phyloP scores from a whole-genome alignment of 2,888 invertebrate genomes.

The Coremacera marginata region DNA sequence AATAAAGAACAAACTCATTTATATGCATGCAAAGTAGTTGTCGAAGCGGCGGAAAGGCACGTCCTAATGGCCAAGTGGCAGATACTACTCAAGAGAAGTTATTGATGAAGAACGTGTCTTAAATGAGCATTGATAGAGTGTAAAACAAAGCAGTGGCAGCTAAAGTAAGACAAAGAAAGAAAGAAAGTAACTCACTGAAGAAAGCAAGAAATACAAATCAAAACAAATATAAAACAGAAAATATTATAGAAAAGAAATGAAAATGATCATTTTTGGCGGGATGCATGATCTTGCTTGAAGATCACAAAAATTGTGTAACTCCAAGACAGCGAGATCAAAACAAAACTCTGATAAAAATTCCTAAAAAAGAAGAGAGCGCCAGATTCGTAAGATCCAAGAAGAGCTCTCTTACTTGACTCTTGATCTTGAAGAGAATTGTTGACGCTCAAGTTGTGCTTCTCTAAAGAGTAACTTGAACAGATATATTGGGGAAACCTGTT shows the following conservation, averaged over 20 bases:
- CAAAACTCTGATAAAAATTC: slow-evolving; percentile 5
- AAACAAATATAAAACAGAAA: slow-evolving; percentile 3
- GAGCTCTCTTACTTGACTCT: background rate
- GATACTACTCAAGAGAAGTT: background rate
- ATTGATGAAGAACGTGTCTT: background rate
- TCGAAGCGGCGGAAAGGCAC: slow-evolving; percentile 4
- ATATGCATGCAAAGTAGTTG: slow-evolving; percentile 27
- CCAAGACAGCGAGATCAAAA: slow-evolving; percentile 20
- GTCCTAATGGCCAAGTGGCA: background rate
- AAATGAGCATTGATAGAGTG: background rate
- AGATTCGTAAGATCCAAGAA: background rate
- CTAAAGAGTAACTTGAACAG: too few species aligned
- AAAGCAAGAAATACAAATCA: background rate
- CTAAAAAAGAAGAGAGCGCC: background rate
- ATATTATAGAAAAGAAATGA: background rate
- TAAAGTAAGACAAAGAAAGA: background rate
- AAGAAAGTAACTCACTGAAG: background rate
- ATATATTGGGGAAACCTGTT: too few species aligned
- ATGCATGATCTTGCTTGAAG: background rate
- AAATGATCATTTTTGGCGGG: slow-evolving; percentile 26
- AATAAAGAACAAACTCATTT: slow-evolving; percentile 8
- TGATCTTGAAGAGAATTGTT: background rate
- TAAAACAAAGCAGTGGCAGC: background rate
- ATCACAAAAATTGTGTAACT: background rate
- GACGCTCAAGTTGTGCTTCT: background rate